Evolutionary conservation across 1,140 invertebrate species (phyloP).

Genomic region (Heliothis virescens): DNA sequence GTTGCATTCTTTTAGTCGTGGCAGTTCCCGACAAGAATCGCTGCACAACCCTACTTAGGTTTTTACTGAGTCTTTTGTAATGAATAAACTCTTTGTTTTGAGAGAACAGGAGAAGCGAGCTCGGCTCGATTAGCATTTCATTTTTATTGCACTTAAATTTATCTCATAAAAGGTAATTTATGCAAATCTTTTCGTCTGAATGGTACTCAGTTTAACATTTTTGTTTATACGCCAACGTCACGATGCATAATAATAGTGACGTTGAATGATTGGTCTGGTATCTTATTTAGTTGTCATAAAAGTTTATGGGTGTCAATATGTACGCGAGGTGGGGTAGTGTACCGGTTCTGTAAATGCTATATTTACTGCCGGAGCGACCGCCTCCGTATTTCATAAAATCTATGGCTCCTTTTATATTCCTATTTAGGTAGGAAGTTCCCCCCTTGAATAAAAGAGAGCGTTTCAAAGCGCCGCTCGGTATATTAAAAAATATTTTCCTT

Average conservation of each 20-base stretch:
- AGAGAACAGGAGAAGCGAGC: slow-evolving; percentile 48
- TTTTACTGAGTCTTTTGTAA: slow-evolving; percentile 58
- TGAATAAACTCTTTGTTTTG: slow-evolving; percentile 57
- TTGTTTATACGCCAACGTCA: neutral
- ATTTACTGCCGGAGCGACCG: slow-evolving; percentile 48
- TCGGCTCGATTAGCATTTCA: slow-evolving; percentile 53
- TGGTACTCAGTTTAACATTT: slow-evolving; percentile 25
- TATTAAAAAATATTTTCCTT: slow-evolving; percentile 70
- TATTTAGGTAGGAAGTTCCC: slow-evolving; percentile 67
- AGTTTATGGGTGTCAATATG: slow-evolving; percentile 23
- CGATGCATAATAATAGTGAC: neutral
- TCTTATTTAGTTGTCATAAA: neutral
- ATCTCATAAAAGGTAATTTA: slow-evolving; percentile 37
- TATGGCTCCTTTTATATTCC: slow-evolving; percentile 63
- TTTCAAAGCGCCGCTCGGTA: slow-evolving; percentile 60
- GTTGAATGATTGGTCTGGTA: neutral
- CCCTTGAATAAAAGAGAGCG: slow-evolving; percentile 61
- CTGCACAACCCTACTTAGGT: slow-evolving; percentile 55
- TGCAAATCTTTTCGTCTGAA: slow-evolving; percentile 33
- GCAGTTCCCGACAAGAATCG: slow-evolving; percentile 49
- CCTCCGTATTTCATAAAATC: slow-evolving; percentile 61
- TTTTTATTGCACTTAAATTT: slow-evolving; percentile 46
- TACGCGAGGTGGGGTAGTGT: slow-evolving; percentile 6
- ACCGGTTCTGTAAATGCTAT: slow-evolving; percentile 50
- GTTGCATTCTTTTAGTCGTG: slow-evolving; percentile 57